Conservation (phyloP, 2,113 vertebrate genomes). For the Laticauda colubrina region DNA sequence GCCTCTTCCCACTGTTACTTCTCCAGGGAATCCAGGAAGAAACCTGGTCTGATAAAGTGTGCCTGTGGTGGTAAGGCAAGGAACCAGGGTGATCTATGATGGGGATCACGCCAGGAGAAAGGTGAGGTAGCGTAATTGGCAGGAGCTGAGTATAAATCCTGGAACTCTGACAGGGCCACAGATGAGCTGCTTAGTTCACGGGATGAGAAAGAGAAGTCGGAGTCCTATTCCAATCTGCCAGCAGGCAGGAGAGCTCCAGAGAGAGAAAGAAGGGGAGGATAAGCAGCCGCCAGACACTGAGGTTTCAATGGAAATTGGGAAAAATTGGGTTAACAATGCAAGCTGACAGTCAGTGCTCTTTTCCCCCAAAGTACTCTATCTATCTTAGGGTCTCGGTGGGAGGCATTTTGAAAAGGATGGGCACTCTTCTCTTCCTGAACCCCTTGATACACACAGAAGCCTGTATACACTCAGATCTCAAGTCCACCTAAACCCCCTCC, state of each 20-base stretch:
- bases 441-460: neutral
- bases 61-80: constrained; percentile 41
- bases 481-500: neutral
- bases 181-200: constrained; percentile 58
- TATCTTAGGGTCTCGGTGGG: too few relatives aligned
- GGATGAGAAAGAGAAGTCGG: constrained; percentile 11
- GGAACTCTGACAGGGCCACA: constrained; percentile 51
- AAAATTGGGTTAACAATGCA: neutral
- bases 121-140: constrained; percentile 34
- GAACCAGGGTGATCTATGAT: constrained; percentile 58
- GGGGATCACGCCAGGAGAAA: constrained; percentile 51
- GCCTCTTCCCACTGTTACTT: constrained; percentile 19
- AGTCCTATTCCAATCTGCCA: neutral
- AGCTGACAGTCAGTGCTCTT: neutral
- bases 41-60: constrained; percentile 57
- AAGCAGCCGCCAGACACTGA: neutral
- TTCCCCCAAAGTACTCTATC: neutral
- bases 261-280: neutral
- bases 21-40: constrained; percentile 29
- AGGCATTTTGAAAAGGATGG: neutral
- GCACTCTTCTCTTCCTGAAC: neutral
- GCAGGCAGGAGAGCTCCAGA: neutral
- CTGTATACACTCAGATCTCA: neutral
- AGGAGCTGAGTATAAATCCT: constrained; percentile 57
- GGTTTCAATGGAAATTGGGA: neutral